A percentile compares a stretch with the other conserved stretches of the same genome.
phyloP scores from a whole-genome alignment of 2,113 vertebrate species.

The Colistium nudipinnis region DNA sequence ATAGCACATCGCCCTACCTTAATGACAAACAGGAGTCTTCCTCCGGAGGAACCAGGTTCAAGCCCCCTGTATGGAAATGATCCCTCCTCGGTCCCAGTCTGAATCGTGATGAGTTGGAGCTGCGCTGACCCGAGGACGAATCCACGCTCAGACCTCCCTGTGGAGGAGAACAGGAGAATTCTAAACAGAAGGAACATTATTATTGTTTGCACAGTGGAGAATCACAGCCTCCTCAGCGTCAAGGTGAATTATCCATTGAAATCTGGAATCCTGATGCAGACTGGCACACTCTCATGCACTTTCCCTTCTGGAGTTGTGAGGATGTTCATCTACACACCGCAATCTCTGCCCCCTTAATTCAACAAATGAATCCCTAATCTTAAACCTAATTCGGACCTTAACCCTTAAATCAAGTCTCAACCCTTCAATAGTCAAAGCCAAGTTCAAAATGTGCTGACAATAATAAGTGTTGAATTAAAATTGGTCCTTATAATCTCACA shows the following conservation, averaged over 20 bases:
- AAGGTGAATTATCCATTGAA: slow-evolving; percentile 49
- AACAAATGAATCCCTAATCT: too few relatives aligned
- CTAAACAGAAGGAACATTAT: slow-evolving; percentile 15
- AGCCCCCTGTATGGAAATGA: slow-evolving; percentile 26
- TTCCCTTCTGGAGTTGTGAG: too few relatives aligned
- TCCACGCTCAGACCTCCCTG: slow-evolving; percentile 4
- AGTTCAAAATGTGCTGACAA: too few relatives aligned
- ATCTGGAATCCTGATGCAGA: slow-evolving; percentile 34
- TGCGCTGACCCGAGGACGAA: slow-evolving; percentile 31
- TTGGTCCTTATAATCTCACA: too few relatives aligned
- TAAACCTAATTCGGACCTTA: too few relatives aligned
- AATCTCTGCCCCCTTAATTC: too few relatives aligned
- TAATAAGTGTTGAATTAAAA: too few relatives aligned
- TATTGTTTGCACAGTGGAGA: background rate
- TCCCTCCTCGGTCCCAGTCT: slow-evolving; percentile 31
- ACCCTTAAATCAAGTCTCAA: too few relatives aligned
- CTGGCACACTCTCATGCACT: slow-evolving; percentile 6
- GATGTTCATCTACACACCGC: too few relatives aligned
- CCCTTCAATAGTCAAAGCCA: too few relatives aligned
- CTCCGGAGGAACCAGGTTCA: slow-evolving; percentile 20
- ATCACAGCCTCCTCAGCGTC: slow-evolving; percentile 9
- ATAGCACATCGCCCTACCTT: background rate
- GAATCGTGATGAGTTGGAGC: slow-evolving; percentile 31
- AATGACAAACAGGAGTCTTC: slow-evolving; percentile 17
- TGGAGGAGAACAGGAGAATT: slow-evolving; percentile 8